A percentile compares a stretch with the other conserved stretches of the same genome.
phyloP scores from a whole-genome alignment of 2,797 vertebrate species.

The Siniperca undulata region DNA sequence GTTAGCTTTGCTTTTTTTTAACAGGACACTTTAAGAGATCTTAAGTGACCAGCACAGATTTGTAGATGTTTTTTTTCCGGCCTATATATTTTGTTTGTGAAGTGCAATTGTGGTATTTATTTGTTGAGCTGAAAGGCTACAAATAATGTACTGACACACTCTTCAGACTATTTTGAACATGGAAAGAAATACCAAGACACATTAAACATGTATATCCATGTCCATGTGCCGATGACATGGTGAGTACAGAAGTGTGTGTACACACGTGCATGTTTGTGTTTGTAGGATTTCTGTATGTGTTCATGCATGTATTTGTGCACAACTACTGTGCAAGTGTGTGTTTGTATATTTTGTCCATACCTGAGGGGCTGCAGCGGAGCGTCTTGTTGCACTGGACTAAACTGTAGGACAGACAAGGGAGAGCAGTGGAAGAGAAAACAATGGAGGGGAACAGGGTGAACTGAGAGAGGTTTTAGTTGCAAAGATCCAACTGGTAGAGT shows the following conservation, averaged over 20 bases:
- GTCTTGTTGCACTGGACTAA: conserved; percentile 70
- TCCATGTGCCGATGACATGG: conserved; percentile 1
- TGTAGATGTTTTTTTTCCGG: neutral
- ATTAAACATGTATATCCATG: neutral
- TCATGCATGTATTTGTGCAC: neutral
- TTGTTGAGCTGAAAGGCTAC: neutral
- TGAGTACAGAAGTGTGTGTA: neutral
- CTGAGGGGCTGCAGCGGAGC: conserved; percentile 67
- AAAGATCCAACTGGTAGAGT: conserved; percentile 19
- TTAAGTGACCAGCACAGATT: neutral
- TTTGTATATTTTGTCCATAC: conserved; percentile 64
- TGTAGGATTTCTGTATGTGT: neutral
- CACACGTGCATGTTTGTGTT: neutral
- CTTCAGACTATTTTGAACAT: neutral
- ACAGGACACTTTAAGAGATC: neutral
- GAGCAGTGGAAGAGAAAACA: conserved; percentile 46
- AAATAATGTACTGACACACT: neutral
- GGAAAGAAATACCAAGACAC: neutral
- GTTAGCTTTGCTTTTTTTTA: neutral
- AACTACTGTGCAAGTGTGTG: neutral
- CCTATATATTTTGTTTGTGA: neutral
- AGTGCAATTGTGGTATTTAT: neutral
- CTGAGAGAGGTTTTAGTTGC: conserved; percentile 27
- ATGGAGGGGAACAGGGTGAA: conserved; percentile 19
- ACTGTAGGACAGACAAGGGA: conserved; percentile 63